Evolutionary conservation across 2,113 vertebrate species (phyloP).

Genomic region (Pithys albifrons): DNA sequence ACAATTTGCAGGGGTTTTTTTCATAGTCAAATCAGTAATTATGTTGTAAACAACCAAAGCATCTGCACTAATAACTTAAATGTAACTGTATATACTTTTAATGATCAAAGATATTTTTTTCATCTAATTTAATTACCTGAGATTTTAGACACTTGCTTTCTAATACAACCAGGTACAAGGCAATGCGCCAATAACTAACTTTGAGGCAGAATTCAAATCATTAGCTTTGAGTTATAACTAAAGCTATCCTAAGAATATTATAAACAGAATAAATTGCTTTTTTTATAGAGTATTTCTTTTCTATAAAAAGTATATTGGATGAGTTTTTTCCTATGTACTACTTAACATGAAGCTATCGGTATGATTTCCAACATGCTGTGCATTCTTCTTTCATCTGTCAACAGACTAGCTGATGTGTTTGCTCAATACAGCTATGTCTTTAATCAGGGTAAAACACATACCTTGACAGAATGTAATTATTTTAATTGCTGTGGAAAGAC

Average conservation of each 20-base stretch:
- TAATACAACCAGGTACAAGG: background rate
- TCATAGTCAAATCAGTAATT: background rate
- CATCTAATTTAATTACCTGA: background rate
- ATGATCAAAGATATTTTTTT: constrained; percentile 15
- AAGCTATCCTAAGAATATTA: background rate
- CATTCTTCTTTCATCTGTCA: background rate
- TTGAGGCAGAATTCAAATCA: background rate
- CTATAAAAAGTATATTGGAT: background rate
- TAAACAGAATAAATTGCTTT: background rate
- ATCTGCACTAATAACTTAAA: constrained; percentile 18
- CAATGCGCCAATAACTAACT: background rate
- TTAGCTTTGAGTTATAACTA: constrained; percentile 12
- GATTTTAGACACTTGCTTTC: constrained; percentile 10
- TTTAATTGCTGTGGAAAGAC: background rate
- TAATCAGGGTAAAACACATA: background rate
- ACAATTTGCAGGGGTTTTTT: constrained; percentile 2
- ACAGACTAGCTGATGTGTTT: background rate
- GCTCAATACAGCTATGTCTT: background rate
- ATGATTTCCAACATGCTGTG: background rate
- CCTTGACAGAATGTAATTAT: background rate
- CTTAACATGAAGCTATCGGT: background rate
- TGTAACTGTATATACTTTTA: background rate
- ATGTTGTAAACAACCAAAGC: constrained; percentile 41
- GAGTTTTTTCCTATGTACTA: background rate
- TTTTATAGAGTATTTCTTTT: background rate